phyloP scores from a whole-genome alignment of 35 echinoderm and acorn worm species.

The Amphiura filiformis region DNA sequence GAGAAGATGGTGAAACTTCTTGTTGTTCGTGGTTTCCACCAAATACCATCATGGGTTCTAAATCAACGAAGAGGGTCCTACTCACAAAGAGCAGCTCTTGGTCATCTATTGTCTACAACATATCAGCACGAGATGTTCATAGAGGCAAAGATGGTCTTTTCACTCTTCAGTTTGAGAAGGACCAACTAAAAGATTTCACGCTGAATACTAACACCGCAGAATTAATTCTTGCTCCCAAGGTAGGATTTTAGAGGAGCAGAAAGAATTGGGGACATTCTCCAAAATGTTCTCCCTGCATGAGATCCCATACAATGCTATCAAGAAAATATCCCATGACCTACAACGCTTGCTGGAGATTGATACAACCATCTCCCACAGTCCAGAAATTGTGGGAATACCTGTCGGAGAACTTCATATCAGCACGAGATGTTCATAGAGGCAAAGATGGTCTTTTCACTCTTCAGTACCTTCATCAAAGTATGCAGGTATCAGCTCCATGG shows the following conservation, averaged over 20 bases:
- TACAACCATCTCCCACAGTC: not conserved
- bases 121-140: constrained; percentile 16
- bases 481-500: not conserved
- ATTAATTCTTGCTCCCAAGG: constrained; percentile 33
- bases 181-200: constrained; percentile 23
- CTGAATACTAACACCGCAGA: constrained; percentile 34
- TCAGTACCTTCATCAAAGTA: too few relatives aligned
- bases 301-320: not conserved
- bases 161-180: constrained; percentile 21
- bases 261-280: not conserved
- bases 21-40: not conserved
- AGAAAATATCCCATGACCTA: not conserved
- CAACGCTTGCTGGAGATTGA: not conserved
- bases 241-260: constrained; percentile 23
- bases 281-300: constrained; percentile 38
- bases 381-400: not conserved
- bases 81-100: not conserved
- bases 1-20: not conserved
- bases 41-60: not conserved
- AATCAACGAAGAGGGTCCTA: not conserved
- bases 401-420: not conserved
- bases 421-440: constrained; percentile 10
- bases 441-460: constrained; percentile 27
- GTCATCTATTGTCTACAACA: constrained; percentile 23
- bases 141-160: constrained; percentile 19